phyloP scores from a whole-genome alignment of 2,888 invertebrate species.

The Campopleginae sp. region DNA sequence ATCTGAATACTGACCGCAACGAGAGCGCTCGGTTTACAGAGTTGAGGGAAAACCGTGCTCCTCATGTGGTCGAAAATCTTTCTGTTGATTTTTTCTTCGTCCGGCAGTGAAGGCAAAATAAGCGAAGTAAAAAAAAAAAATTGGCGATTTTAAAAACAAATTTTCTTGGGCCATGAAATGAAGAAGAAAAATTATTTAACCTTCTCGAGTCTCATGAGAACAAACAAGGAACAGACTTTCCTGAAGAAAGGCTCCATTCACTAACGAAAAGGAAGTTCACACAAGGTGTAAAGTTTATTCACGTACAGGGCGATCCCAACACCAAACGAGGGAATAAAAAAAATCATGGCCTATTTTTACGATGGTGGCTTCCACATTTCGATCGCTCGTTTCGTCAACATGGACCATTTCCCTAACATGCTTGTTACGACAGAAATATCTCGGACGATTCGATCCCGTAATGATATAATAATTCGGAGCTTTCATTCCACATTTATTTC shows the following conservation, averaged over 20 bases:
- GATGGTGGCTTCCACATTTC: neutral
- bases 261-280: neutral
- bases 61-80: neutral
- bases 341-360: neutral
- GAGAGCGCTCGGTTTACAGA: neutral
- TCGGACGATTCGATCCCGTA: neutral
- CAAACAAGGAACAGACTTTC: neutral
- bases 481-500: neutral
- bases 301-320: neutral
- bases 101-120: neutral
- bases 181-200: neutral
- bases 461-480: slow-evolving; percentile 1
- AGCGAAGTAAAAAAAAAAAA: neutral
- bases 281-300: neutral
- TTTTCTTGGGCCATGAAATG: neutral
- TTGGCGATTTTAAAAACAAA: neutral
- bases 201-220: neutral
- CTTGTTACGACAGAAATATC: neutral
- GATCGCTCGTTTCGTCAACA: neutral
- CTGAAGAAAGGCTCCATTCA: neutral
- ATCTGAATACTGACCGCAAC: neutral
- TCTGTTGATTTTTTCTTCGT: neutral
- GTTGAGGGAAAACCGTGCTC: neutral
- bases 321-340: neutral
- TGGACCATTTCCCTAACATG: neutral